These are phyloP conservation scores for Philypnodon macrostomus DNA, from an alignment of 2,797 vertebrate genomes.

Conservation along the genomic window DNA sequence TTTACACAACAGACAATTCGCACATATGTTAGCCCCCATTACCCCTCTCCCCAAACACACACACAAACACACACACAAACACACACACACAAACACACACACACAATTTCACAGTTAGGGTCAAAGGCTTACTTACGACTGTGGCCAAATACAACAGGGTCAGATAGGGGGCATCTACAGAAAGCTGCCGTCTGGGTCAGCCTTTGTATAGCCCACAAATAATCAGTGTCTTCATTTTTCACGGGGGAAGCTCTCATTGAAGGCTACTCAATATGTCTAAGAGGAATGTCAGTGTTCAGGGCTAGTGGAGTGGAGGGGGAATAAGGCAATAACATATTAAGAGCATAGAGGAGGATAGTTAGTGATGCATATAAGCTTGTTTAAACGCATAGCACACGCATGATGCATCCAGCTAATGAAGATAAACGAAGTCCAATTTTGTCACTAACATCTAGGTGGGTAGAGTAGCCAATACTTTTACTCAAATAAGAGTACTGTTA, in stretches of 20 bases:
- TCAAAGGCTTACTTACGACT: conserved; percentile 52
- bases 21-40: too few relatives aligned
- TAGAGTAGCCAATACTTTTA: too few relatives aligned
- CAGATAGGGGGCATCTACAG: conserved; percentile 1
- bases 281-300: neutral
- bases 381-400: too few relatives aligned
- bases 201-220: conserved; percentile 20
- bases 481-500: too few relatives aligned
- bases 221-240: conserved; percentile 34
- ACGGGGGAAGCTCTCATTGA: conserved; percentile 41
- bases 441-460: too few relatives aligned
- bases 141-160: conserved; percentile 39
- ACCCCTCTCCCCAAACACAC: too few relatives aligned
- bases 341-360: neutral
- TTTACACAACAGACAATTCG: too few relatives aligned
- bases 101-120: conserved; percentile 40
- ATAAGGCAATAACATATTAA: neutral
- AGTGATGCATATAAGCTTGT: too few relatives aligned
- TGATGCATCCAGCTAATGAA: too few relatives aligned
- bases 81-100: too few relatives aligned
- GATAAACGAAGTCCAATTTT: too few relatives aligned
- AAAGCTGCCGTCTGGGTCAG: conserved; percentile 44
- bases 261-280: conserved; percentile 1
- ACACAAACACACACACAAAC: too few relatives aligned
- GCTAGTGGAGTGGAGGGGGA: conserved; percentile 12